Percentiles rank a stretch among this genome's conserved stretches.
These are phyloP conservation scores for Catharus minimus DNA, from an alignment of 2,113 vertebrate species.

Conservation along the genomic window DNA sequence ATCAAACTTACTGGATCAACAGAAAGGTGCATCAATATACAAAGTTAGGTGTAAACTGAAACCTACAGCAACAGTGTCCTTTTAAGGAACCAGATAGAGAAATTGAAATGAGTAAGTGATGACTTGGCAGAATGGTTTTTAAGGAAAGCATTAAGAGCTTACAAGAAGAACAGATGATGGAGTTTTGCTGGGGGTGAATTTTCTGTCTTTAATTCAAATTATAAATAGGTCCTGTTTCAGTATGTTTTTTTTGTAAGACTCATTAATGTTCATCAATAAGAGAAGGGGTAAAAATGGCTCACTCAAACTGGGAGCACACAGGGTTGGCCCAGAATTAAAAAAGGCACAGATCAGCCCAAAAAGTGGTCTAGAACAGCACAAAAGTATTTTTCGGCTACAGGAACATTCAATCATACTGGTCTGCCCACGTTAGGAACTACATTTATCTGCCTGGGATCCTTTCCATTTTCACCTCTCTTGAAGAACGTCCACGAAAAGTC, in stretches of 20 bases:
- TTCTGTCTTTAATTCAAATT: slow-evolving; percentile 53
- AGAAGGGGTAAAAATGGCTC: slow-evolving; percentile 42
- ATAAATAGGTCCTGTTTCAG: slow-evolving; percentile 34
- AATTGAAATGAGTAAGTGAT: background rate
- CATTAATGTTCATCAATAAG: slow-evolving; percentile 45
- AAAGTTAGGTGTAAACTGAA: slow-evolving; percentile 56
- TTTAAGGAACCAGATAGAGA: background rate
- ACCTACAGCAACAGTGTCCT: background rate
- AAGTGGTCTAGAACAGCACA: slow-evolving; percentile 58
- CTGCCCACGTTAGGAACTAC: slow-evolving; percentile 58
- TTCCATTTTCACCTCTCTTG: slow-evolving; percentile 55
- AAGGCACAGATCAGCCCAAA: slow-evolving; percentile 77
- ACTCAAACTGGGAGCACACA: slow-evolving; percentile 22
- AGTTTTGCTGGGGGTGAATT: slow-evolving; percentile 37
- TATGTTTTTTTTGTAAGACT: slow-evolving; percentile 48
- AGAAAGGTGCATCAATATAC: slow-evolving; percentile 67
- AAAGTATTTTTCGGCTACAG: slow-evolving; percentile 34
- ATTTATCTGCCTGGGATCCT: slow-evolving; percentile 42
- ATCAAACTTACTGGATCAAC: slow-evolving; percentile 43
- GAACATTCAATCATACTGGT: slow-evolving; percentile 29
- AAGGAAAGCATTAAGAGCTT: slow-evolving; percentile 8
- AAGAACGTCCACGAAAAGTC: slow-evolving; percentile 32
- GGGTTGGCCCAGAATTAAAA: slow-evolving; percentile 43
- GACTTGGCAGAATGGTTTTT: slow-evolving; percentile 25
- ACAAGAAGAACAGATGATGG: background rate